These are phyloP conservation scores for Notodonta dromedarius DNA, from an alignment of 2,888 invertebrate species.

Conservation along the genomic window DNA sequence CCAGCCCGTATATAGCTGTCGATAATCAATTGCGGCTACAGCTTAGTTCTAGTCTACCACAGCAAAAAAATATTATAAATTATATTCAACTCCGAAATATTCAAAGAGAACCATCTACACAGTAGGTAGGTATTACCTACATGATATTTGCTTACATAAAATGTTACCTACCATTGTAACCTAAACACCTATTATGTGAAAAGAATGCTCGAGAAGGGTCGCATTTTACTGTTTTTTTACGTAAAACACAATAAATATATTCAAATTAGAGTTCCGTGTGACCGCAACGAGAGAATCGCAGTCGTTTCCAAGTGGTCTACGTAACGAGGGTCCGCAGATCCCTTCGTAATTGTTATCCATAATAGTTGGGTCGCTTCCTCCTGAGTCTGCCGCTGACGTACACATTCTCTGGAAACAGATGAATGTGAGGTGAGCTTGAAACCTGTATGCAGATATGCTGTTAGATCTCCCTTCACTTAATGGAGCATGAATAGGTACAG, in stretches of 20 bases:
- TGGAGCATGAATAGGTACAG: too few relatives aligned
- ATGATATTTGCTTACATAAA: background rate
- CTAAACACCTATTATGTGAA: slow-evolving; percentile 8
- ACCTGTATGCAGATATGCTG: slow-evolving; percentile 3
- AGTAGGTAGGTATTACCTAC: too few relatives aligned
- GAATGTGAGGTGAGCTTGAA: slow-evolving; percentile 38
- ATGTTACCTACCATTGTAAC: background rate
- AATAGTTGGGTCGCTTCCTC: slow-evolving; percentile 41
- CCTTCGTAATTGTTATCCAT: slow-evolving; percentile 54
- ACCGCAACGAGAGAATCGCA: slow-evolving; percentile 50
- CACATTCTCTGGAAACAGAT: slow-evolving; percentile 42
- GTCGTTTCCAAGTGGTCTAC: slow-evolving; percentile 50
- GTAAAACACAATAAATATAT: slow-evolving; percentile 41
- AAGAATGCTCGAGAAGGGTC: slow-evolving; percentile 29
- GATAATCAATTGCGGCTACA: too few relatives aligned
- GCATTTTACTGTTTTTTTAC: slow-evolving; percentile 37
- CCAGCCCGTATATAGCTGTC: too few relatives aligned
- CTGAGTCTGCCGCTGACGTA: slow-evolving; percentile 44
- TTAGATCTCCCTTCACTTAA: background rate
- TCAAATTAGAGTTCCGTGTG: slow-evolving; percentile 41
- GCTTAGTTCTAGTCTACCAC: too few relatives aligned
- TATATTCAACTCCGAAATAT: background rate
- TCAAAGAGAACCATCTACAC: background rate
- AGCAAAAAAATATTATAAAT: too few relatives aligned
- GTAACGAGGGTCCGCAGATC: slow-evolving; percentile 49